A percentile compares a stretch with the other conserved stretches of the same genome.
These are phyloP conservation scores for Rhadina sibilatrix DNA, from an alignment of 2,113 vertebrate genomes.

Conservation along the genomic window DNA sequence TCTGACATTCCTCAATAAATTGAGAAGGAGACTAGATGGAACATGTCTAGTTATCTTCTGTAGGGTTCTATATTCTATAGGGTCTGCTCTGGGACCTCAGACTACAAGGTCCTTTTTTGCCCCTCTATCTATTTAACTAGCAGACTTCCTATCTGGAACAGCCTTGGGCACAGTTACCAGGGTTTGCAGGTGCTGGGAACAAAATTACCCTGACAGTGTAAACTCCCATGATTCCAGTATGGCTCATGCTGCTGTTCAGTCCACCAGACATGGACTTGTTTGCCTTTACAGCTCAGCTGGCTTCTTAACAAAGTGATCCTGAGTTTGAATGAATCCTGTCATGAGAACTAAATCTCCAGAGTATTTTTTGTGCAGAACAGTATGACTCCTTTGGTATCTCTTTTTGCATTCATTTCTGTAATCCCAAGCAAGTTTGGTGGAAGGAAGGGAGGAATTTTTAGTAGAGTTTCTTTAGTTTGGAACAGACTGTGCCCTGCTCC, in stretches of 20 bases:
- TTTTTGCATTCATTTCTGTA: background rate
- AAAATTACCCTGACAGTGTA: background rate
- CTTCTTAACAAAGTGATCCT: background rate
- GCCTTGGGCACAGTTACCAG: background rate
- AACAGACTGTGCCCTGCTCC: background rate
- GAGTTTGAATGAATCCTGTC: background rate
- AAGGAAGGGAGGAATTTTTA: background rate
- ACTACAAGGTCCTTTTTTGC: background rate
- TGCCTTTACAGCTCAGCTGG: background rate
- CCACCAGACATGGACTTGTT: background rate
- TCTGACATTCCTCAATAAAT: background rate
- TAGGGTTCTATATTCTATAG: too few species aligned
- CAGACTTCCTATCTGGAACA: background rate
- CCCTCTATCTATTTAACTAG: background rate
- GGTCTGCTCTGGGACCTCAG: background rate
- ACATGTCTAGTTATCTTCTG: background rate
- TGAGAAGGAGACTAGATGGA: background rate
- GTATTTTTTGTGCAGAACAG: background rate
- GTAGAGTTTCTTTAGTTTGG: background rate
- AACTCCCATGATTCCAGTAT: accelerated
- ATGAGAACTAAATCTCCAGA: background rate
- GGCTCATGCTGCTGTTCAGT: background rate
- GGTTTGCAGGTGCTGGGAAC: too few species aligned
- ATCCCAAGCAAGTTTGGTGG: background rate
- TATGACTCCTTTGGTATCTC: background rate